Percentiles rank a stretch among this genome's conserved stretches.
Conservation (phyloP, 2,888 invertebrate genomes). For the Dicyrtomina minuta region DNA sequence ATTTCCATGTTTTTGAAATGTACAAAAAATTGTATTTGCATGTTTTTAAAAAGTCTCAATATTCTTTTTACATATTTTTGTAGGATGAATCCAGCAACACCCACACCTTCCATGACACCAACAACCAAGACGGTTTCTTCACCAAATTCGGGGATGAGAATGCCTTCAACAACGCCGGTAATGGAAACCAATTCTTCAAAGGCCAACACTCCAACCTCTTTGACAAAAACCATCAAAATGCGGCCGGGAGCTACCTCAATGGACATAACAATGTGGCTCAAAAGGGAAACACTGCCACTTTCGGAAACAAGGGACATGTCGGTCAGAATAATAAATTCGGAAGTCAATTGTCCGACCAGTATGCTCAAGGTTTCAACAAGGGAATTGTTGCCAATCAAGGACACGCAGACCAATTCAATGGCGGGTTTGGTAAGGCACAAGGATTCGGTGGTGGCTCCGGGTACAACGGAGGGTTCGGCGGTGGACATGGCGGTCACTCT, state of each 20-base stretch:
- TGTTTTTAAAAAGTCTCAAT: too few relatives aligned
- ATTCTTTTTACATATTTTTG: too few relatives aligned
- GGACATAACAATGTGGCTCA: conserved; percentile 49
- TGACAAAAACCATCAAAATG: conserved; percentile 47
- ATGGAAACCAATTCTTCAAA: conserved; percentile 51
- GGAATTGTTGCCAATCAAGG: conserved; percentile 46
- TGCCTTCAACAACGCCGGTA: conserved; percentile 48
- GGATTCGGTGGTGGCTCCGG: conserved; percentile 45
- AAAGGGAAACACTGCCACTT: conserved; percentile 42
- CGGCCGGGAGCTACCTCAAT: conserved; percentile 42
- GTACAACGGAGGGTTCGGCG: conserved; percentile 33
- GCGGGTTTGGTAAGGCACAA: conserved; percentile 44
- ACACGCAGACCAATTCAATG: conserved; percentile 43
- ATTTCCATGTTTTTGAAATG: too few relatives aligned
- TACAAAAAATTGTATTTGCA: too few relatives aligned
- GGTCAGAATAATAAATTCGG: conserved; percentile 43
- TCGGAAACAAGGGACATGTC: conserved; percentile 46
- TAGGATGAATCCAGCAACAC: conserved; percentile 49
- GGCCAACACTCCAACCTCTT: conserved; percentile 47
- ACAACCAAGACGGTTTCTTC: conserved; percentile 47
- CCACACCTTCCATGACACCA: conserved; percentile 50
- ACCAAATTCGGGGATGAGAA: conserved; percentile 52
- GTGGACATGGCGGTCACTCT: conserved; percentile 30
- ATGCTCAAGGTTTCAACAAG: conserved; percentile 45
- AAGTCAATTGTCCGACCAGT: conserved; percentile 36